Evolutionary conservation across 1,140 invertebrate genomes (phyloP), one percentile per base, ranked within the genome.

Genomic region (Platorchestia sp.): DNA sequence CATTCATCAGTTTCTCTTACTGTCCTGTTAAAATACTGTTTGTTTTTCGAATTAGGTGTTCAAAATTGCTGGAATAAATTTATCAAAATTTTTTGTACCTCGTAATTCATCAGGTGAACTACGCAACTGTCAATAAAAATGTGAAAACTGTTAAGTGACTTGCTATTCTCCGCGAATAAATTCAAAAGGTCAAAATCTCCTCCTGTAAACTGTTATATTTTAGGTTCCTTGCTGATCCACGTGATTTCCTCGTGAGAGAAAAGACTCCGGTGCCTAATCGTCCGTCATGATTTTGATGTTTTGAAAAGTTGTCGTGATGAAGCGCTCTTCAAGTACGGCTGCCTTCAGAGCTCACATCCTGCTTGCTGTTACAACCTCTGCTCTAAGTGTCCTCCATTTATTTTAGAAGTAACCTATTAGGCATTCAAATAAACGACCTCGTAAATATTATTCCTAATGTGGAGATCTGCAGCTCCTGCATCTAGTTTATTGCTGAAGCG

Each of bases 371-470:
- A 45, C 91, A 93, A 93, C 91, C 91, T 93, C 91, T 47, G 45
- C 91, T 19, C 91, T 93, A 93, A 93, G 91, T 93, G 91, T 93
- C 91, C 45, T 47, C 91, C 43, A 45, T 93, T 93, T 45, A 45
- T 93, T 93, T 93, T 36, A 40, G 91, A 47, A 47, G 43, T 19
- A 93, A 93, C 91, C 91, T 93, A 93, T 93, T 93, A 93, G 91
- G 91, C 91, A 93, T 93, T 93, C 91, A 93, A 93, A 93, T 93
- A 93, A 45, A 93, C 44, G 91, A 41, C 91, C 91, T 93, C 91
- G 45, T 93, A 93, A 93, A 93, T 93, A 93, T 93, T 93, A 93
- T 93, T 93, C 91, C 91, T 93, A 93, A 93, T 47, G 91, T 45
- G 91, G 40, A 44, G 43, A 93, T 93, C 91, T 93, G 91, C 40